A percentile compares a stretch with the other conserved stretches of the same genome.
Evolutionary conservation across 2,888 invertebrate species (phyloP).

Genomic region (Poecilus cupreus): DNA sequence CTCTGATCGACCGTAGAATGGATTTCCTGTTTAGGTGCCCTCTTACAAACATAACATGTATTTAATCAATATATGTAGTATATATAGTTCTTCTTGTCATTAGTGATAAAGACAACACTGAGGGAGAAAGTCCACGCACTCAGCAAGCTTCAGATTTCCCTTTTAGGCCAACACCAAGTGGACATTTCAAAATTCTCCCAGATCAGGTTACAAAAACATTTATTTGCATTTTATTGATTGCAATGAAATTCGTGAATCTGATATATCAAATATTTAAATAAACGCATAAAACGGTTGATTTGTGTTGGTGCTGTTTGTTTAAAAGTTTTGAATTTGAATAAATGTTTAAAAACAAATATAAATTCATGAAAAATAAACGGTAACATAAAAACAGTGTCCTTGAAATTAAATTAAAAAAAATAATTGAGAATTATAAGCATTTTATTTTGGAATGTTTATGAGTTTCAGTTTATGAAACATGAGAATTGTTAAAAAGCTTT

Average conservation of each 20-base stretch:
- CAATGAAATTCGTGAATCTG: neutral
- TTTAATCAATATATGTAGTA: slow-evolving; percentile 18
- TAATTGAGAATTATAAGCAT: no score
- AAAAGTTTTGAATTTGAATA: neutral
- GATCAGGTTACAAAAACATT: slow-evolving; percentile 75
- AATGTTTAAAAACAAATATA: no score
- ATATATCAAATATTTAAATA: neutral
- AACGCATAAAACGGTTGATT: neutral
- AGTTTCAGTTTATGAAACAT: no score
- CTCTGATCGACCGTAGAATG: slow-evolving; percentile 38
- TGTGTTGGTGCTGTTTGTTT: neutral
- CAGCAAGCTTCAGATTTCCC: slow-evolving; percentile 73
- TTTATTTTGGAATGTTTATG: no score
- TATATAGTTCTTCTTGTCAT: slow-evolving; percentile 47
- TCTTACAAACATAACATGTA: neutral
- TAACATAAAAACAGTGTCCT: no score
- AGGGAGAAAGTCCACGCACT: neutral
- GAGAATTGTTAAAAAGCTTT: no score
- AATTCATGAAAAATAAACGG: no score
- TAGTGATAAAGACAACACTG: slow-evolving; percentile 13
- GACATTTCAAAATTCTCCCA: slow-evolving; percentile 81
- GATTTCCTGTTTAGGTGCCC: slow-evolving; percentile 49
- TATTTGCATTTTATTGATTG: slow-evolving; percentile 47
- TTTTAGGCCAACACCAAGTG: slow-evolving; percentile 81
- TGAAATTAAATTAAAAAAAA: no score